Conservation (phyloP, 2,797 vertebrate species). For the Semotilus atromaculatus region DNA sequence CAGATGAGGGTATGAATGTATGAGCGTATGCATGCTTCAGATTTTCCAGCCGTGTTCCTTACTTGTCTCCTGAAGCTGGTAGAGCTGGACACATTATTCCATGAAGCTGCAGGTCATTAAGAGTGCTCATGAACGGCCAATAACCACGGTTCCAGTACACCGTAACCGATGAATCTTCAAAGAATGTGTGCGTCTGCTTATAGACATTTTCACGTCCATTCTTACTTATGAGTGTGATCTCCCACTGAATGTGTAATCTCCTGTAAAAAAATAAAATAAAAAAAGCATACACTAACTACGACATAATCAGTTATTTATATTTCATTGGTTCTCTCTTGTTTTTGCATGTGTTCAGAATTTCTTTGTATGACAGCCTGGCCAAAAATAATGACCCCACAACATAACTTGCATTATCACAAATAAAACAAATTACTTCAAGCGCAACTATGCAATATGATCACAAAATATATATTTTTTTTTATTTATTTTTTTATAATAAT, state of each 20-base stretch:
- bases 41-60: conserved; percentile 44
- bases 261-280: conserved; percentile 58
- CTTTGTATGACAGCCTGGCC: background rate
- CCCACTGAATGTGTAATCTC: conserved; percentile 77
- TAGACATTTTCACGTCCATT: conserved; percentile 71
- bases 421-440: too few species aligned
- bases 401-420: too few species aligned
- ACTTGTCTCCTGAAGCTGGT: conserved; percentile 72
- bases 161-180: conserved; percentile 81
- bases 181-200: conserved; percentile 72
- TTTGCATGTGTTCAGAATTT: background rate
- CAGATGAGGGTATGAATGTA: background rate
- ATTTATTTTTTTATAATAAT: too few species aligned
- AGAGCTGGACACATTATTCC: conserved; percentile 76
- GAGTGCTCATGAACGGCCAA: conserved; percentile 70
- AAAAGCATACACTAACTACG: background rate
- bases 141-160: conserved; percentile 77
- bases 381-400: too few species aligned
- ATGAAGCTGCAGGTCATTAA: conserved; percentile 82
- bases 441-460: background rate
- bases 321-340: background rate
- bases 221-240: conserved; percentile 79
- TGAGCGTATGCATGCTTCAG: background rate
- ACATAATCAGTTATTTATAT: background rate
- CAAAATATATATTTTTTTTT: too few species aligned